phyloP scores from a whole-genome alignment of 1,140 invertebrate species.

The Calephelis virginiensis region DNA sequence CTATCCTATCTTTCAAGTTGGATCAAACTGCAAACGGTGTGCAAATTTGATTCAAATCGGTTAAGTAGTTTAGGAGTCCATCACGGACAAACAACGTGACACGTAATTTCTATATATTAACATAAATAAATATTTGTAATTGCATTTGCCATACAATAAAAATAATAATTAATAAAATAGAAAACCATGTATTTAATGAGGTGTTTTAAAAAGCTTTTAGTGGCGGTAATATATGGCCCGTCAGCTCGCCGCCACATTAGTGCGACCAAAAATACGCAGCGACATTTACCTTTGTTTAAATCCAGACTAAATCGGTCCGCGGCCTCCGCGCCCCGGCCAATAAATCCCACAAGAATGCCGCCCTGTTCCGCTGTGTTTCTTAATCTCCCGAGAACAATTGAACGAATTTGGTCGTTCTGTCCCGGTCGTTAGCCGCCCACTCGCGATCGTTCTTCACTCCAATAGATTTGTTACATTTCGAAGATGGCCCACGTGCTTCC shows the following conservation, averaged over 20 bases:
- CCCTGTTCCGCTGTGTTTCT: conserved; percentile 28
- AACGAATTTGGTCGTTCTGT: conserved; percentile 38
- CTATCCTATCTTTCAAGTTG: too few relatives aligned
- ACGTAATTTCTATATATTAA: too few relatives aligned
- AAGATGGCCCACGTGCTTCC: conserved; percentile 13
- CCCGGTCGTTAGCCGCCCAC: conserved; percentile 28
- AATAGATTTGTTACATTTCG: conserved; percentile 30
- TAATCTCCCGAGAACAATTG: conserved; percentile 40
- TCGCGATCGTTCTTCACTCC: conserved; percentile 27
- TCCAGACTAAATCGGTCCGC: conserved; percentile 38
- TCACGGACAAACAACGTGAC: too few relatives aligned
- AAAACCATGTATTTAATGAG: conserved; percentile 13
- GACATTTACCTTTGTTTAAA: conserved; percentile 42
- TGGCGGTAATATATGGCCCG: conserved; percentile 17
- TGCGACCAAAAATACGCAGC: conserved; percentile 36
- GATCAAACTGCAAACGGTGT: too few relatives aligned
- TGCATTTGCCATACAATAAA: neutral
- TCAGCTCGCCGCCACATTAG: conserved; percentile 21
- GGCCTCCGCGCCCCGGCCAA: conserved; percentile 31
- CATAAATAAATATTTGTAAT: neutral
- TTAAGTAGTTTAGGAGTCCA: too few relatives aligned
- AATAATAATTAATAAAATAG: neutral
- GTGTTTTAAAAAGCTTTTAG: conserved; percentile 21
- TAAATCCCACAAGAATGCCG: conserved; percentile 55
- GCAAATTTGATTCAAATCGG: too few relatives aligned